Evolutionary conservation across 1,140 invertebrate species (phyloP), one percentile per base, ranked within the genome.

Genomic region (Saxidomus purpurata): DNA sequence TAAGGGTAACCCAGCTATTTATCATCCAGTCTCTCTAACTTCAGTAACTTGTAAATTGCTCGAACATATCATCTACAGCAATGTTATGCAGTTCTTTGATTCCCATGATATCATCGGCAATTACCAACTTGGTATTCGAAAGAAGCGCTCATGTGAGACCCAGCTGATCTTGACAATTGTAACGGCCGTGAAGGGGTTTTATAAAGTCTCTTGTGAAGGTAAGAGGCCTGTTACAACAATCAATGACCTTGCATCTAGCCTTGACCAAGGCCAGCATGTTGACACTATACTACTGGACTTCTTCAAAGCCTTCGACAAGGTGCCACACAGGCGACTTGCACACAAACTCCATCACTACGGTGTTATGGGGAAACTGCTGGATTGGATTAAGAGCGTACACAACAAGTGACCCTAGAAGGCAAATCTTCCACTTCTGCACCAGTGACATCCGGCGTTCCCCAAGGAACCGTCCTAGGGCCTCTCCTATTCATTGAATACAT

Each of bases 221-320:
- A n/a, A n/a, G n/a, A n/a, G n/a, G n/a, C n/a, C n/a, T n/a, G n/a
- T n/a, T n/a, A n/a, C n/a, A n/a, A n/a, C n/a, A n/a, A 31, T 87
- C 19, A 31, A 77, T 17, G n/a, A 87, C 17, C 67, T 87, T 28
- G 25, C 2, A 0, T 38, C 15, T 25, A 28, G 15, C 31, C 47
- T 77, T n/a, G 74, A 43, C 76, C 9, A 40, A 19, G 34, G 74
- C 0, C 13, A 87, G 31, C 74, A 87, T 8, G 52, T 90, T 19
- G 40, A 89, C 31, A 74, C 67, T 9, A 69, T 91, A 13, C 74
- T 87, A 15, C 31, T 91, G n/a, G 88, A 91, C 43, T 90, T 85
- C 63, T n/a, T n/a, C 0, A 90, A 92, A 47, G 91, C 85, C 9
- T 92, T 92, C 40, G 88, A 91, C 34, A 69, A 38, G 38, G 90